Conservation (phyloP, 2,888 invertebrate genomes). For the Sinohyriopsis cumingii region DNA sequence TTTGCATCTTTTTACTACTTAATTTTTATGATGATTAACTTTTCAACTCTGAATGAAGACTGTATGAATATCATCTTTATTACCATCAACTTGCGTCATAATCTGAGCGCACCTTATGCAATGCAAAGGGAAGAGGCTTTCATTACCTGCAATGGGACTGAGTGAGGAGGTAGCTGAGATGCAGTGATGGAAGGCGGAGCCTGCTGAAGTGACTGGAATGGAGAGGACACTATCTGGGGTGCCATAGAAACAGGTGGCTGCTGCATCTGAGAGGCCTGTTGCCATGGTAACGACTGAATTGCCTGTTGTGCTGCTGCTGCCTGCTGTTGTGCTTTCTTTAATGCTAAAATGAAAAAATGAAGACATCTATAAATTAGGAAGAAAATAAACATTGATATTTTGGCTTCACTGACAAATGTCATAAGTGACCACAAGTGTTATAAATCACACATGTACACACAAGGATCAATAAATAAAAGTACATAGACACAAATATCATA, state of each 20-base stretch:
- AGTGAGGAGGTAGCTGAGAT: background rate
- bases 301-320: slow-evolving; percentile 58
- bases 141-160: too few relatives aligned
- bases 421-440: background rate
- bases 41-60: too few relatives aligned
- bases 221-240: background rate
- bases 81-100: too few relatives aligned
- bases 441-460: too few relatives aligned
- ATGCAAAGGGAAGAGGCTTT: too few relatives aligned
- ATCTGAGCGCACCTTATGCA: too few relatives aligned
- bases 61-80: too few relatives aligned
- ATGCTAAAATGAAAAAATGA: slow-evolving; percentile 47
- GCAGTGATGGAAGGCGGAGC: background rate
- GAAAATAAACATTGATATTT: background rate
- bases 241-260: background rate
- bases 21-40: too few relatives aligned
- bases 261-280: slow-evolving; percentile 15
- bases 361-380: background rate
- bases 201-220: slow-evolving; percentile 8
- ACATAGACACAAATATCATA: too few relatives aligned
- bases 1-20: too few relatives aligned
- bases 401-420: background rate
- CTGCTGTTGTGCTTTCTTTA: slow-evolving; percentile 67
- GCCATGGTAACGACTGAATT: slow-evolving; percentile 60
- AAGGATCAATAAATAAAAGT: too few relatives aligned